These are phyloP conservation scores for Crax fasciolata DNA, from an alignment of 2,797 vertebrate genomes.

Conservation along the genomic window DNA sequence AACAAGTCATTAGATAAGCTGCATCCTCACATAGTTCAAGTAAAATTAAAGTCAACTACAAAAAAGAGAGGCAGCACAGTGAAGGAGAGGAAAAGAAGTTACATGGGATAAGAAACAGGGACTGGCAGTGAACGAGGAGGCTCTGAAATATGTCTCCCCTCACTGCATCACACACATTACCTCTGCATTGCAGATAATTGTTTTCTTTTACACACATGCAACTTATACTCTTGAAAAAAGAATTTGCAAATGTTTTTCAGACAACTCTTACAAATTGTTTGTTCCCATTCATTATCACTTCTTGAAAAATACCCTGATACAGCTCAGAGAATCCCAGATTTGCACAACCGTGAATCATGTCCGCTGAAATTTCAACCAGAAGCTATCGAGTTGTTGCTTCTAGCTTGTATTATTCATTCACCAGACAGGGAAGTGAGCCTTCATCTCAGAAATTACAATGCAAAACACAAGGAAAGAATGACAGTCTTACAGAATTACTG, in stretches of 20 bases:
- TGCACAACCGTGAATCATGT: accelerated
- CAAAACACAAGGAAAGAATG: background rate
- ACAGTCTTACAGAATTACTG: background rate
- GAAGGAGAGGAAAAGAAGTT: background rate
- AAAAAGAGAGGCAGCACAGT: background rate
- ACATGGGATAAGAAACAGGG: background rate
- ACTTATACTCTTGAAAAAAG: background rate
- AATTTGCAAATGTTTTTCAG: background rate
- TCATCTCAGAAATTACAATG: background rate
- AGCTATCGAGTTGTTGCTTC: background rate
- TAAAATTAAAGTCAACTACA: background rate
- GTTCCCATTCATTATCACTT: background rate
- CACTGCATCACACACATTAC: background rate
- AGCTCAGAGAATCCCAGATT: background rate
- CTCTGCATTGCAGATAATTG: background rate
- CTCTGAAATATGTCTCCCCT: background rate
- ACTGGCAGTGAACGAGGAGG: background rate
- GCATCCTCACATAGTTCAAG: background rate
- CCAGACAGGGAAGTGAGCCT: background rate
- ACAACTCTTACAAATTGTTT: background rate
- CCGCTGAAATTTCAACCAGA: background rate
- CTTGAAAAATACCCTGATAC: background rate
- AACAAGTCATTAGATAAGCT: background rate
- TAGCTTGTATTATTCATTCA: background rate
- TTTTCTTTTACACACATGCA: background rate